A percentile compares a stretch with the other conserved stretches of the same genome.
Evolutionary conservation across 2,888 invertebrate species (phyloP).

Genomic region (Melieria omissa): DNA sequence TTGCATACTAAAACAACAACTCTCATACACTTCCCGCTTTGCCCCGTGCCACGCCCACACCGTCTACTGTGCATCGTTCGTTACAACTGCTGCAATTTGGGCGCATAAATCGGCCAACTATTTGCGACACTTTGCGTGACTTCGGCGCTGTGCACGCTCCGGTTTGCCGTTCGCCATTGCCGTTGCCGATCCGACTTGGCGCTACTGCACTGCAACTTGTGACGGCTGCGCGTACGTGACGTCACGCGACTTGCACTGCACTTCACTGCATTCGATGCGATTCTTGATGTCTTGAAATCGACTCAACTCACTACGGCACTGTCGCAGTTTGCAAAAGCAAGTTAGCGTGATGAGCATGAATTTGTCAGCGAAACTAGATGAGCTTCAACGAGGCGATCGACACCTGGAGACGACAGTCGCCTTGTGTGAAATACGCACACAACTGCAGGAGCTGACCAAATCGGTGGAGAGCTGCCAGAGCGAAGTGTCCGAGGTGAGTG

Average conservation of each 20-base stretch:
- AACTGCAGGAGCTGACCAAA: conserved; percentile 92
- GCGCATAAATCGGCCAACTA: conserved; percentile 21
- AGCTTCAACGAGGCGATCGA: conserved; percentile 89
- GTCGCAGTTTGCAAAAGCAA: conserved; percentile 92
- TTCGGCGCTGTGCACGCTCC: neutral
- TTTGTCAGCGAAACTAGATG: conserved; percentile 93
- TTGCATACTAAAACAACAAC: conserved; percentile 5
- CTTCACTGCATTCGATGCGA: conserved; percentile 10
- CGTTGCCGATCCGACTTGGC: conserved; percentile 2
- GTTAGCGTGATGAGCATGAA: conserved; percentile 98
- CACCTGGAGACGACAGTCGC: conserved; percentile 94
- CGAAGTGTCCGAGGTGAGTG: conserved; percentile 84
- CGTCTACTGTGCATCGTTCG: neutral
- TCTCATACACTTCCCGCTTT: neutral
- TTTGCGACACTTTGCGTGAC: conserved; percentile 31
- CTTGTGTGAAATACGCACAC: conserved; percentile 91
- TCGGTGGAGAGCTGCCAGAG: conserved; percentile 95
- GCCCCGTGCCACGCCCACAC: neutral
- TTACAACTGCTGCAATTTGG: conserved; percentile 16
- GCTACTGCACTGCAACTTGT: neutral
- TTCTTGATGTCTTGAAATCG: neutral
- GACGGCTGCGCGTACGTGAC: neutral
- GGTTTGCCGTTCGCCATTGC: neutral
- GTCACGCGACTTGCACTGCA: conserved; percentile 36
- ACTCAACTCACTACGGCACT: conserved; percentile 33